These are phyloP conservation scores for Nebria ingens DNA, from an alignment of 1,140 invertebrate species.

Conservation along the genomic window DNA sequence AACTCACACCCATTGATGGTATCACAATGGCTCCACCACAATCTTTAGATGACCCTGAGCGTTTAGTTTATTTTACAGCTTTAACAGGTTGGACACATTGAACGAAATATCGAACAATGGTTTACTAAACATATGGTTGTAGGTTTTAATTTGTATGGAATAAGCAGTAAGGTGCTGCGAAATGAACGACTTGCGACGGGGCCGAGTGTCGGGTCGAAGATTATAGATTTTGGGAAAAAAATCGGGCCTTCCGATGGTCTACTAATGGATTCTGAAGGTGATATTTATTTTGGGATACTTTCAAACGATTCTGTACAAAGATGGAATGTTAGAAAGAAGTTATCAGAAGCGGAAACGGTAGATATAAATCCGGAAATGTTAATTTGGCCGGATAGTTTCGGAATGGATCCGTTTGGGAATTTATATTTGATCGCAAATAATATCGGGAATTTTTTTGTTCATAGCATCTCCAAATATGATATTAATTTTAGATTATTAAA, in stretches of 20 bases:
- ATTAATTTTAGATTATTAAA: conserved; percentile 30
- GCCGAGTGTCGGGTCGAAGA: conserved; percentile 21
- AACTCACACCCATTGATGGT: conserved; percentile 47
- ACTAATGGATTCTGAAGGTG: conserved; percentile 53
- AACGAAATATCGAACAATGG: too few species aligned
- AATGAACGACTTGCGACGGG: conserved; percentile 36
- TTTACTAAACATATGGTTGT: too few species aligned
- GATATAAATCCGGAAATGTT: conserved; percentile 50
- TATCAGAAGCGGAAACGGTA: conserved; percentile 41
- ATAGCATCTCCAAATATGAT: conserved; percentile 18
- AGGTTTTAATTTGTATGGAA: conserved; percentile 49
- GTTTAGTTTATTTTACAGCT: conserved; percentile 52
- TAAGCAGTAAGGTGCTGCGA: conserved; percentile 44
- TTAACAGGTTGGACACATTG: too few species aligned
- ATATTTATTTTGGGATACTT: conserved; percentile 54
- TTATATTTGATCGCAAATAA: conserved; percentile 54
- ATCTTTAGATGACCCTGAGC: conserved; percentile 33
- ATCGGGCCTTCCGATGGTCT: conserved; percentile 55
- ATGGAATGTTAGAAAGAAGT: conserved; percentile 46
- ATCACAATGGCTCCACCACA: conserved; percentile 51
- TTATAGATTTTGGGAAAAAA: conserved; percentile 48
- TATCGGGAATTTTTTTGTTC: conserved; percentile 43
- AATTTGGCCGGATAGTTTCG: conserved; percentile 60
- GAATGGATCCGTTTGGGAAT: conserved; percentile 51
- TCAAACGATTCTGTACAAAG: conserved; percentile 52